Evolutionary conservation across 2,113 vertebrate species (phyloP), one percentile per base, ranked within the genome.

Genomic region (Ranitomeya imitator): DNA sequence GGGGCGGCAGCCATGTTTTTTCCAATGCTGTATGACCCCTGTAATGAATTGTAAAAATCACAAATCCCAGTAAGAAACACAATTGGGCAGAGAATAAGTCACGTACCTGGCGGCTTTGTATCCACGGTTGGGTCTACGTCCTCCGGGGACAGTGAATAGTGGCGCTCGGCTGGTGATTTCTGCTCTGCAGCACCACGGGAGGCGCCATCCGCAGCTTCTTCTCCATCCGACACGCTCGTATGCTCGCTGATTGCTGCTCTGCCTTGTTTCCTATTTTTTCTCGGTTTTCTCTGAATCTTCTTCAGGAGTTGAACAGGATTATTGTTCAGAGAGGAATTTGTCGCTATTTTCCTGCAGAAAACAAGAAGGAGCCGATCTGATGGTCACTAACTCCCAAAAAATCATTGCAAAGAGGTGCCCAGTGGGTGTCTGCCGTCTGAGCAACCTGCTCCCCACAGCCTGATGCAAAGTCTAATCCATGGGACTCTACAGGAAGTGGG

Each of bases 261-360:
- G 55, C 26, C 60, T 31, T 77, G 87, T 18, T 84, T 88, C 55
- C 26, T 88, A 10, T 63, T 52, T 55, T 83, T 88, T 52, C 23
- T 14, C 3, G 69, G 31, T 84, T 84, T 88, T 37, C 51, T 84
- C 9, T 77, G 87, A 54, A 84, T 52, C 26, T 26, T 78, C n/a
- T 83, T 88, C 21, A 78, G 15, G 11, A 84, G 61, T 18, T 78
- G 81, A 15, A 59, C n/a, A 57, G 87, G 71, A 78, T 78, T 84
- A 23, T 76, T 84, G 3, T 65, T 59, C 23, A 54, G 54, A 31
- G 57, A 55, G 15, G 69, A n/a, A 55, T 88, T 73, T 1, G 16
- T 52, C 37, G 6, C 16, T 0, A 26, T 31, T 84, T 51, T 84
- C 18, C 87, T 84, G 81, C 51, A 10, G 63, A 61, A 14, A 18